Base-by-base conservation (phyloP, 2,888 invertebrate species). In the Tenthredo amoena region DNA sequence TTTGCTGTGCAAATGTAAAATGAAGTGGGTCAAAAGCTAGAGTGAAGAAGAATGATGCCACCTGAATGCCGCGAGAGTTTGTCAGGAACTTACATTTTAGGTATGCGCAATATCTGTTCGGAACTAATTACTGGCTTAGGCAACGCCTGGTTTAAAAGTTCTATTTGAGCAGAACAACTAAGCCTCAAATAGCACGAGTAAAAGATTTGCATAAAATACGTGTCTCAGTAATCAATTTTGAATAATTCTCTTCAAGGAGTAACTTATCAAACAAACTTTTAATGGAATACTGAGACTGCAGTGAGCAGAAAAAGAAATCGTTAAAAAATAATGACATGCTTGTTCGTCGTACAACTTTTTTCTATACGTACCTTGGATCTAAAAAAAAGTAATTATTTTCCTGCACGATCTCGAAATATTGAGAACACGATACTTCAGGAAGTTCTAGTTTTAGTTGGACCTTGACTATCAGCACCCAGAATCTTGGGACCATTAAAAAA, bases 81-180 rank as follows among this genome's bases (percentile, higher is more conserved):
- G 72, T n/a, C 72, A 74, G 72, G 72, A 74, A 74, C 72, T 74
- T 21, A 74, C 72, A 74, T 43, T 43, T 74, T 21, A 40, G n/a
- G 72, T 40, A 12, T 34, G 34, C 34, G 26, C 34, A 26, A 68
- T 40, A 43, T 74, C 40, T 74, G 26, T 43, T 40, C 37, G 21
- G 21, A 74, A 74, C 12, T 43, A 31, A 74, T 74, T 43, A 74
- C 72, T 18, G 18, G 21, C 18, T 10, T 40, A 9, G 40, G 40
- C 3, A 43, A 18, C 68, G 68, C 3, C 68, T 74, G 40, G 21
- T 9, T 74, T 74, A 21, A 40, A 74, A 74, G n/a, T 43, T 74
- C 9, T 40, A 9, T 43, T 43, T 43, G 72, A 74, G 15, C 21
- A 40, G 40, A 72, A 74, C 72, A 40, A 37, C 34, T 31, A n/a